Conservation (phyloP, 2,888 invertebrate species). For the Digitonthophagus gazella region DNA sequence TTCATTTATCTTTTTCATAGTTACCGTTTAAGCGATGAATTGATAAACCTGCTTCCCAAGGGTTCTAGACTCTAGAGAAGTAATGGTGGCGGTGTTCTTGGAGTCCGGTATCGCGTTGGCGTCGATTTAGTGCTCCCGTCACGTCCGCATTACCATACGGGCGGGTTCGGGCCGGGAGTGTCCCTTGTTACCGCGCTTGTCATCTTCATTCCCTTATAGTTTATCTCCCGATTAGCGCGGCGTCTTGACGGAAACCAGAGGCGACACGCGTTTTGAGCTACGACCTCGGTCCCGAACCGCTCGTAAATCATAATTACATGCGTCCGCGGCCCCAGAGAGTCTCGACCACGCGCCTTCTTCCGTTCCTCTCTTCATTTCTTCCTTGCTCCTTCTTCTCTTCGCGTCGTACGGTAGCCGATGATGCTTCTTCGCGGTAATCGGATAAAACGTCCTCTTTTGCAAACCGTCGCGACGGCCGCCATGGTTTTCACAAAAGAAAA, state of each 20-base stretch:
- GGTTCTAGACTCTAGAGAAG: not conserved
- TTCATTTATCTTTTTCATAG: no score
- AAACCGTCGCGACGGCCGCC: no score
- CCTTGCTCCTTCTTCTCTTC: not conserved
- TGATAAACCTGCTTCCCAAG: not conserved
- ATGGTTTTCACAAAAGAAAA: no score
- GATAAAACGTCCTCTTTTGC: not conserved
- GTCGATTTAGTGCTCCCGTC: conserved; percentile 23
- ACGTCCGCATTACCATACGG: conserved; percentile 28
- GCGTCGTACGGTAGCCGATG: not conserved
- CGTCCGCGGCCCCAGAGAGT: not conserved
- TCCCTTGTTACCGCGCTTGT: conserved; percentile 27
- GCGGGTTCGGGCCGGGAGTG: conserved; percentile 21
- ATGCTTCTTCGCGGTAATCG: not conserved
- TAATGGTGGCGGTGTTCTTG: not conserved
- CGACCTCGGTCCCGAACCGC: conserved; percentile 11
- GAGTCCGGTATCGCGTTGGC: not conserved
- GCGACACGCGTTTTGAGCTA: conserved; percentile 22
- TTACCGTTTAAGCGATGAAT: not conserved
- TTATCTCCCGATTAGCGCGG: conserved; percentile 27
- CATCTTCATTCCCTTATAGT: conserved; percentile 26
- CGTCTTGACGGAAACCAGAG: conserved; percentile 26
- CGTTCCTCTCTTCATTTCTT: not conserved
- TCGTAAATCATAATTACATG: conserved; percentile 26
- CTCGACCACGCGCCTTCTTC: not conserved